Evolutionary conservation across 2,113 vertebrate genomes (phyloP).

Genomic region (Speoplatyrhinus poulsoni): DNA sequence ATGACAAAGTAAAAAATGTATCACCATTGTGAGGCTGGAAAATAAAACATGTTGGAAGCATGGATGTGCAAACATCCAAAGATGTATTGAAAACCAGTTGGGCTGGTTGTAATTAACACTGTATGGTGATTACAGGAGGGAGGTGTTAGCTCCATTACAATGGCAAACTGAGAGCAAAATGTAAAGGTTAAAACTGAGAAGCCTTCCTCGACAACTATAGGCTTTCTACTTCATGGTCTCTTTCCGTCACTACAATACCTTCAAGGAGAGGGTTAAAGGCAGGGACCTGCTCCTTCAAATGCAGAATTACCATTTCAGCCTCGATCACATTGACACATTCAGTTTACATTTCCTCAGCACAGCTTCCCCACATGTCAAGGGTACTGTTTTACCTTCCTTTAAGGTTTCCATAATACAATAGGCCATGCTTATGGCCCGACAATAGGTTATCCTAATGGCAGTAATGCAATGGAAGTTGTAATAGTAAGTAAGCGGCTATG

Average conservation of each 20-base stretch:
- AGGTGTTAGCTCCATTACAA: slow-evolving; percentile 3
- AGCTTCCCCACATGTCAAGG: slow-evolving; percentile 18
- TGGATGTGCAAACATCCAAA: slow-evolving; percentile 18
- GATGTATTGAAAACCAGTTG: slow-evolving; percentile 21
- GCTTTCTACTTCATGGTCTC: not conserved
- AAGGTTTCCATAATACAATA: slow-evolving; percentile 27
- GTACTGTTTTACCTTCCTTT: slow-evolving; percentile 19
- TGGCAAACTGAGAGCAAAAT: slow-evolving; percentile 11
- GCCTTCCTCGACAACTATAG: not conserved
- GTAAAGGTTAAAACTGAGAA: not conserved
- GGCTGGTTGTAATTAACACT: slow-evolving; percentile 21
- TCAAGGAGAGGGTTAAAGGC: not conserved
- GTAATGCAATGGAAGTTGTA: slow-evolving; percentile 44
- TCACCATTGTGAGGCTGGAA: not conserved
- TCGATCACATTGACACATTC: slow-evolving; percentile 7
- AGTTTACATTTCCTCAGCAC: slow-evolving; percentile 17
- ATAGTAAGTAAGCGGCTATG: slow-evolving; percentile 37
- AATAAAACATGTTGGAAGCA: not conserved
- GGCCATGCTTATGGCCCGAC: slow-evolving; percentile 19
- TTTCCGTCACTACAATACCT: not conserved
- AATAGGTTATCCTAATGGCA: slow-evolving; percentile 35
- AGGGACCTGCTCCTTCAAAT: not conserved
- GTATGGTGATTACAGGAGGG: slow-evolving; percentile 4
- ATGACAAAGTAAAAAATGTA: not conserved
- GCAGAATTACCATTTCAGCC: not conserved